Conservation (phyloP, 1,140 invertebrate genomes). For the Trypoxylus dichotomus region DNA sequence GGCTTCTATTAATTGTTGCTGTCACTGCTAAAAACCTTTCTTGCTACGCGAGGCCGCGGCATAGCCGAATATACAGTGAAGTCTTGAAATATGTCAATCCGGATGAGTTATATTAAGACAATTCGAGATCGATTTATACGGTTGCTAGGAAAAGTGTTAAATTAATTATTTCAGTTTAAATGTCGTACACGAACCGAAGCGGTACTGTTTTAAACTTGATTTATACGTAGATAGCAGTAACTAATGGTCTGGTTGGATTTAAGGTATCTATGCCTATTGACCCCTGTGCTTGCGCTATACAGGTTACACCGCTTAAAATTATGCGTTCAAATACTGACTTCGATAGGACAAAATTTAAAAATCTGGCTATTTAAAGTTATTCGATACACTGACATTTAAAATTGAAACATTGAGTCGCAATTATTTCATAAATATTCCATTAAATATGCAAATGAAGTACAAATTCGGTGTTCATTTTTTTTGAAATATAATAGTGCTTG, state of each 20-base stretch:
- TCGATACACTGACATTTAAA: no score
- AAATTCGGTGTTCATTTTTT: no score
- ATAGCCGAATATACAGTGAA: slow-evolving; percentile 34
- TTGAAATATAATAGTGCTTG: no score
- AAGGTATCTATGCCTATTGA: no score
- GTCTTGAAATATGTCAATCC: slow-evolving; percentile 37
- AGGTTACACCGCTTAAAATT: background rate
- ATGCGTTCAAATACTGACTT: no score
- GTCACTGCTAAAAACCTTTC: slow-evolving; percentile 40
- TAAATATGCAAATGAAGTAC: no score
- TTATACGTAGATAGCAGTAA: background rate
- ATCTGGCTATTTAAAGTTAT: no score
- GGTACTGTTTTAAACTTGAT: background rate
- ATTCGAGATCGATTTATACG: slow-evolving; percentile 35
- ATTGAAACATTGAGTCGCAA: no score
- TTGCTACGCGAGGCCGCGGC: background rate
- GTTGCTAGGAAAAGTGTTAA: slow-evolving; percentile 37
- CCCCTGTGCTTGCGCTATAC: background rate
- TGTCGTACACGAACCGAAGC: background rate
- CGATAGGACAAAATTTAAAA: no score
- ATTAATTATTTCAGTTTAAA: slow-evolving; percentile 33
- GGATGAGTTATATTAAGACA: slow-evolving; percentile 37
- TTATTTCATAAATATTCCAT: no score
- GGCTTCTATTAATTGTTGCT: slow-evolving; percentile 44
- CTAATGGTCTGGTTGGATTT: background rate